Evolutionary conservation across 30 jellyfish, hydroid and myxozoan genomes (phyloP), one percentile per base, ranked within the genome.

Genomic region (Aurelia sp.): DNA sequence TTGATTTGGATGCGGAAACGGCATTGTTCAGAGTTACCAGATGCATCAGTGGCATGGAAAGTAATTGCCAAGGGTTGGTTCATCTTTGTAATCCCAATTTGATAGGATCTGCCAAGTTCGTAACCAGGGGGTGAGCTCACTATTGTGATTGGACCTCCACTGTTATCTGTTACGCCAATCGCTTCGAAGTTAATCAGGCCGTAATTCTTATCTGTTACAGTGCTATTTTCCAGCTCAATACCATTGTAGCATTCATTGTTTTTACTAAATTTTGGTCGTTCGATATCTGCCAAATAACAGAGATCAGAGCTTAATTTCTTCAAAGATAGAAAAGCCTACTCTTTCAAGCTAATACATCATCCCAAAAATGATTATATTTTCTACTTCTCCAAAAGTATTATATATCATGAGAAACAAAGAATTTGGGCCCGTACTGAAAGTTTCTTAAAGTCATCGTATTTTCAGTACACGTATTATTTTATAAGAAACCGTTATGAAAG

Each of bases 151-250:
- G 90, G 86, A n/a, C 85, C 98, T 11, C 95, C 96, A 50, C 98
- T 92, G 89, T 92, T 92, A 53, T 92, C 98, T 15, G 97, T 92
- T 13, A 84, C 92, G 48, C 86, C 87, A 51, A 92, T 87, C 0
- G 86, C 92, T 41, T 92, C 97, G 64, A 92, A 92, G 75, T 92
- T 75, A 48, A 92, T 82, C 17, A 51, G 33, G 1, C 96, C 98
- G 66, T 92, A 87, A n/a, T 81, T 62, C 71, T 73, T 53, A 13
- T 92, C 98, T 6, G 68, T 83, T 73, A 73, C 21, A 23, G 98
- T 92, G 10, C 61, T 62, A 44, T 86, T 86, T 0, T 21, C 21
- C 31, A 91, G 81, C 61, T 57, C 30, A 57, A 91, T 91, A 22
- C 93, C 92, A 50, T 59, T 73, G 57, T 64, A 41, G 66, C 98